Evolutionary conservation across 2,113 vertebrate genomes (phyloP).

Genomic region (Cochlearius cochlearius): DNA sequence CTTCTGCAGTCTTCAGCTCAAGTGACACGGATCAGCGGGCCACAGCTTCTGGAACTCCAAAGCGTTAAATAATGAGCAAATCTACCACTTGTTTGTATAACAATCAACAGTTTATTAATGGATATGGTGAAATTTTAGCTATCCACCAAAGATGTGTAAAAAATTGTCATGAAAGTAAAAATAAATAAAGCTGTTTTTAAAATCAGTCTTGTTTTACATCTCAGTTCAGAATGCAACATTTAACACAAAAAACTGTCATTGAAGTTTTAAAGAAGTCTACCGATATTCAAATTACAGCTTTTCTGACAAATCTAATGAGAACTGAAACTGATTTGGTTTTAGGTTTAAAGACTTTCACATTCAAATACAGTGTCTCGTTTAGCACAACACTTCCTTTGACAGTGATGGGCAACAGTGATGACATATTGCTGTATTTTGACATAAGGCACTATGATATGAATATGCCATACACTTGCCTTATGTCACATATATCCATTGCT

Average conservation of each 20-base stretch:
- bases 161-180: slow-evolving; percentile 74
- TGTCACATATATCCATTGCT: slow-evolving; percentile 64
- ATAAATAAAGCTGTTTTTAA: slow-evolving; percentile 79
- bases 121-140: slow-evolving; percentile 68
- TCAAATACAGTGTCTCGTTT: slow-evolving; percentile 62
- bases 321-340: slow-evolving; percentile 71
- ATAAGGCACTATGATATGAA: slow-evolving; percentile 78
- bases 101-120: slow-evolving; percentile 75
- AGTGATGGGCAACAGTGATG: slow-evolving; percentile 61
- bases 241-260: slow-evolving; percentile 66
- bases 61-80: slow-evolving; percentile 61
- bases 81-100: slow-evolving; percentile 61
- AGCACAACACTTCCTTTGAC: slow-evolving; percentile 53
- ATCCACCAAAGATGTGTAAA: slow-evolving; percentile 74
- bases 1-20: neutral
- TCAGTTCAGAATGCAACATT: slow-evolving; percentile 66
- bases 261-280: slow-evolving; percentile 65
- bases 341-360: slow-evolving; percentile 67
- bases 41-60: neutral
- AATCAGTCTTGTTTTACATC: slow-evolving; percentile 70
- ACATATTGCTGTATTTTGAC: slow-evolving; percentile 69
- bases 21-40: neutral
- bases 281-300: slow-evolving; percentile 64
- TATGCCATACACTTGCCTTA: slow-evolving; percentile 73
- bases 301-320: slow-evolving; percentile 62